phyloP scores from a whole-genome alignment of 2,797 vertebrate genomes.

The Melanotaenia nigrans region DNA sequence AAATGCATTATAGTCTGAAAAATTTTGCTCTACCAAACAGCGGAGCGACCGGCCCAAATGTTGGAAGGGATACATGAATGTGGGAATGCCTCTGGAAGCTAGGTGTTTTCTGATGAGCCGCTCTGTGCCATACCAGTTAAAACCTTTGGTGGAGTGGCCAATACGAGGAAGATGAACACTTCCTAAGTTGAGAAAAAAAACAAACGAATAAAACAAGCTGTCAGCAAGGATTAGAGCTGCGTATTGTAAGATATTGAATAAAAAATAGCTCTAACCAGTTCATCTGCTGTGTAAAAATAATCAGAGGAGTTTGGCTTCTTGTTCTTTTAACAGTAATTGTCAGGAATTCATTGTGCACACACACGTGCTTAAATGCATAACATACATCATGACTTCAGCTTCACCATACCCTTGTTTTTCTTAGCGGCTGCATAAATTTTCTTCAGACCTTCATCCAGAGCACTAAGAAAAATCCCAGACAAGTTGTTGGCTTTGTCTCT shows the following conservation, averaged over 20 bases:
- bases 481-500: constrained; percentile 87
- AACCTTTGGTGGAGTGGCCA: constrained; percentile 89
- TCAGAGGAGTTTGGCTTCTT: neutral
- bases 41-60: too few relatives aligned
- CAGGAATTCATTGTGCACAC: neutral
- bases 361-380: too few relatives aligned
- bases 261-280: neutral
- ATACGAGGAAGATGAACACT: constrained; percentile 94
- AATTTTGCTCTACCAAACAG: too few relatives aligned
- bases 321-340: neutral
- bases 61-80: constrained; percentile 87
- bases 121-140: constrained; percentile 97
- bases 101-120: constrained; percentile 91
- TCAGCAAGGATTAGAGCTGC: neutral
- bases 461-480: constrained; percentile 88
- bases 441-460: constrained; percentile 89
- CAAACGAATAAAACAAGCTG: neutral
- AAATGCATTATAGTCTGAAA: too few relatives aligned
- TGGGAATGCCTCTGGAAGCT: constrained; percentile 85
- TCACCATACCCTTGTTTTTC: constrained; percentile 82
- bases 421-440: constrained; percentile 88
- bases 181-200: constrained; percentile 75
- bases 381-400: neutral
- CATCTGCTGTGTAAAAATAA: neutral
- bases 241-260: neutral